These are phyloP conservation scores for Glossophaga mutica DNA, from an alignment of 2,797 vertebrate genomes.

Conservation along the genomic window DNA sequence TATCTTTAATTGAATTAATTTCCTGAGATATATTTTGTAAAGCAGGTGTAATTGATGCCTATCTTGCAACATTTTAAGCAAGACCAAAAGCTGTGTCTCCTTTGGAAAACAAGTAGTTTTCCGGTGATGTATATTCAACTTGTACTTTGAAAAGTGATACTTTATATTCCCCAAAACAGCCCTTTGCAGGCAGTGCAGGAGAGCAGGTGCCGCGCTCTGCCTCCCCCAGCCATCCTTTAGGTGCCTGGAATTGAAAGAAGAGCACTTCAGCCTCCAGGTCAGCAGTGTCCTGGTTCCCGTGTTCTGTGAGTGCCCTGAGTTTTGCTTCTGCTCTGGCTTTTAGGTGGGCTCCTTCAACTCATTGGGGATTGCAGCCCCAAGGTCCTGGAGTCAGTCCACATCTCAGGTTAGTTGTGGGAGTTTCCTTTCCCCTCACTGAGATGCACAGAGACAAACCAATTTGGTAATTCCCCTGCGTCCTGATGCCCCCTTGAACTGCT, in stretches of 20 bases:
- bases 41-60: neutral
- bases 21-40: slow-evolving; percentile 40
- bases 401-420: slow-evolving; percentile 72
- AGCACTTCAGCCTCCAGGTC: neutral
- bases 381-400: slow-evolving; percentile 56
- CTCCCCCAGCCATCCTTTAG: neutral
- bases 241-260: neutral
- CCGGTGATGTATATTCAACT: neutral
- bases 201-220: rapidly evolving
- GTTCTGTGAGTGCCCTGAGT: neutral
- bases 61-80: slow-evolving; percentile 16
- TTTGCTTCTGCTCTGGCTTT: neutral
- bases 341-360: rapidly evolving
- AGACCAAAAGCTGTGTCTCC: neutral
- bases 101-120: slow-evolving; percentile 30
- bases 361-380: neutral
- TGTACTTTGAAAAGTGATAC: neutral
- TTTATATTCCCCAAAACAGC: neutral
- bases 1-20: slow-evolving; percentile 16
- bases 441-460: slow-evolving; percentile 73
- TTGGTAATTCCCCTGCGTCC: slow-evolving; percentile 63
- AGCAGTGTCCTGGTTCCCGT: rapidly evolving
- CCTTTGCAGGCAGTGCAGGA: neutral
- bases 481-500: slow-evolving; percentile 62
- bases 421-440: slow-evolving; percentile 71